phyloP scores from a whole-genome alignment of 2,888 invertebrate species.

The Aporophyla nigra region DNA sequence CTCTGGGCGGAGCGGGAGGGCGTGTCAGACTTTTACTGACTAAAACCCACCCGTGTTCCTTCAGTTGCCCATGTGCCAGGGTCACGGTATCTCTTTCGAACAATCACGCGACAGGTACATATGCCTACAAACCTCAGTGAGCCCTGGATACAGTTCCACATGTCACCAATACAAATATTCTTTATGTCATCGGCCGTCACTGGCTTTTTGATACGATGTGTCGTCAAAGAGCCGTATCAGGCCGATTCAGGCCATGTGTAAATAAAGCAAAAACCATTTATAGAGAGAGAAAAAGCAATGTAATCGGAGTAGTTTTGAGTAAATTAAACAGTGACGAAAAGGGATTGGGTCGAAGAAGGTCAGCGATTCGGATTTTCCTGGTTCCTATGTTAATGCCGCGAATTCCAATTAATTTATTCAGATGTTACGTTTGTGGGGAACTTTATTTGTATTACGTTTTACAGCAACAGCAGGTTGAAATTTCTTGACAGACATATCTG shows the following conservation, averaged over 20 bases:
- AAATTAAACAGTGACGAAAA: constrained; percentile 63
- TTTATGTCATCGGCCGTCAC: constrained; percentile 36
- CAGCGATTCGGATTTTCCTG: constrained; percentile 50
- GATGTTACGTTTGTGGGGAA: constrained; percentile 37
- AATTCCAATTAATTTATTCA: constrained; percentile 66
- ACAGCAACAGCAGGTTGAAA: constrained; percentile 34
- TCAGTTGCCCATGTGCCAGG: too few species aligned
- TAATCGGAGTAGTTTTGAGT: constrained; percentile 53
- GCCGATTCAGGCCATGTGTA: constrained; percentile 6
- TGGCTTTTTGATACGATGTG: constrained; percentile 16
- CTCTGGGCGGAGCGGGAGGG: too few species aligned
- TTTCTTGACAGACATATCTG: neutral
- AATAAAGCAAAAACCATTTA: constrained; percentile 45
- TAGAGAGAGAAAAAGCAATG: constrained; percentile 37
- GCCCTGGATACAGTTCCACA: constrained; percentile 32
- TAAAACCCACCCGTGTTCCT: too few species aligned
- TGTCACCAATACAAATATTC: constrained; percentile 54
- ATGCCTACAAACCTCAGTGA: neutral
- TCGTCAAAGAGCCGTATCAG: constrained; percentile 38
- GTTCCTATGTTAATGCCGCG: constrained; percentile 61
- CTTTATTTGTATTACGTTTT: constrained; percentile 52
- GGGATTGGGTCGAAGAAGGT: constrained; percentile 54
- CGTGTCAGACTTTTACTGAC: too few species aligned
- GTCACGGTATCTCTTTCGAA: too few species aligned
- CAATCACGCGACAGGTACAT: too few species aligned